These are phyloP conservation scores for Saccostrea echinata DNA, from an alignment of 1,140 invertebrate species.

Conservation along the genomic window DNA sequence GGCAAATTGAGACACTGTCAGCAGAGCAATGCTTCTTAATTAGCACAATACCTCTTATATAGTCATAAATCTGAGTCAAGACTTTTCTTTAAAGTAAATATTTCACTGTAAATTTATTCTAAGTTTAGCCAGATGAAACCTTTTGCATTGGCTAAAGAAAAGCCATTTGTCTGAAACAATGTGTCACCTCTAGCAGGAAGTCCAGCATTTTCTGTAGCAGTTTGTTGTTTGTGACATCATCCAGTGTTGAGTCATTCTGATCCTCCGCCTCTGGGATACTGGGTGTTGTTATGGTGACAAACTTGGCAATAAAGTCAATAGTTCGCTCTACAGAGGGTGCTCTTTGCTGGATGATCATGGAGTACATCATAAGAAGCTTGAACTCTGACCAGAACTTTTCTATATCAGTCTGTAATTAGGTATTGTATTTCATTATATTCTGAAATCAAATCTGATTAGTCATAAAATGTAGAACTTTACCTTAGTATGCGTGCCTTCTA, in stretches of 20 bases:
- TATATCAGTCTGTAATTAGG: constrained; percentile 68
- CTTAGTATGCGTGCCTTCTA: no score
- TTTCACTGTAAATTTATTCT: no score
- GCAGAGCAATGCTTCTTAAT: no score
- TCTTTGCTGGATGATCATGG: constrained; percentile 75
- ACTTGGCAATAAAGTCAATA: constrained; percentile 85
- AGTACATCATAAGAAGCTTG: constrained; percentile 70
- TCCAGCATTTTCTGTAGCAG: constrained; percentile 74
- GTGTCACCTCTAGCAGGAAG: constrained; percentile 73
- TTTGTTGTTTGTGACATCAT: constrained; percentile 68
- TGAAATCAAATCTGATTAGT: no score
- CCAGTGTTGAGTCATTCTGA: constrained; percentile 45
- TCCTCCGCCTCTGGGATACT: constrained; percentile 32
- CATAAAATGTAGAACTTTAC: no score
- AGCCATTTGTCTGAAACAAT: background rate
- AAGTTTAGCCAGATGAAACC: no score
- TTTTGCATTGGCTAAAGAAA: background rate
- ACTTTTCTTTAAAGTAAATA: no score
- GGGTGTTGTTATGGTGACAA: constrained; percentile 79
- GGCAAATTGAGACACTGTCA: no score
- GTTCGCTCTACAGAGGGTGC: constrained; percentile 85
- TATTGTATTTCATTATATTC: no score
- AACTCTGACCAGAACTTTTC: constrained; percentile 75
- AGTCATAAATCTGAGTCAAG: no score
- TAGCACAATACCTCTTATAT: no score